phyloP scores from a whole-genome alignment of 2,797 vertebrate species.

The Crossoptilon crossoptilon region DNA sequence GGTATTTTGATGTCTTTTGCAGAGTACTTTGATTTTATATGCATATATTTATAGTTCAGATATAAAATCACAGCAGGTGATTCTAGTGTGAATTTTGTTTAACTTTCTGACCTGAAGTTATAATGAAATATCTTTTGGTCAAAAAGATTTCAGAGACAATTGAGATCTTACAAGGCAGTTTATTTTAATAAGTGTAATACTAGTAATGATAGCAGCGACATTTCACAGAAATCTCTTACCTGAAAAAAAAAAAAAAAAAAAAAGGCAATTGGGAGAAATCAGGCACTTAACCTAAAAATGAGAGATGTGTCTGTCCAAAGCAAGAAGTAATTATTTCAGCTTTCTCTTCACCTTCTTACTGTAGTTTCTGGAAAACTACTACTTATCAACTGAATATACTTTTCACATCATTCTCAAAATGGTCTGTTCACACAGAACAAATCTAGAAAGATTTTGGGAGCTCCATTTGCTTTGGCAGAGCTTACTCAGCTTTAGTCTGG shows the following conservation, averaged over 20 bases:
- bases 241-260: neutral
- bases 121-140: neutral
- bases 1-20: neutral
- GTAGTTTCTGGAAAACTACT: neutral
- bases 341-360: neutral
- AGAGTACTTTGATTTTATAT: neutral
- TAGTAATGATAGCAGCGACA: neutral
- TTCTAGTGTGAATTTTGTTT: neutral
- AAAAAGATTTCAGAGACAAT: slow-evolving; percentile 11
- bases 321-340: neutral
- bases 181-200: neutral
- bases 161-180: neutral
- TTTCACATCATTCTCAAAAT: neutral
- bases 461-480: neutral
- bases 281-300: neutral
- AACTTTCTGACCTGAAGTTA: slow-evolving; percentile 11
- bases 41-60: slow-evolving; percentile 6
- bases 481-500: neutral
- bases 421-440: neutral
- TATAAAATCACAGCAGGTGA: neutral
- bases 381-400: neutral
- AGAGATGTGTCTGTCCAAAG: neutral
- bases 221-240: neutral
- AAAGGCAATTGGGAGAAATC: neutral
- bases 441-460: neutral